Percentiles rank a stretch among this genome's conserved stretches.
Conservation (phyloP, 2,113 vertebrate species). For the Melanotaenia duboulayi region DNA sequence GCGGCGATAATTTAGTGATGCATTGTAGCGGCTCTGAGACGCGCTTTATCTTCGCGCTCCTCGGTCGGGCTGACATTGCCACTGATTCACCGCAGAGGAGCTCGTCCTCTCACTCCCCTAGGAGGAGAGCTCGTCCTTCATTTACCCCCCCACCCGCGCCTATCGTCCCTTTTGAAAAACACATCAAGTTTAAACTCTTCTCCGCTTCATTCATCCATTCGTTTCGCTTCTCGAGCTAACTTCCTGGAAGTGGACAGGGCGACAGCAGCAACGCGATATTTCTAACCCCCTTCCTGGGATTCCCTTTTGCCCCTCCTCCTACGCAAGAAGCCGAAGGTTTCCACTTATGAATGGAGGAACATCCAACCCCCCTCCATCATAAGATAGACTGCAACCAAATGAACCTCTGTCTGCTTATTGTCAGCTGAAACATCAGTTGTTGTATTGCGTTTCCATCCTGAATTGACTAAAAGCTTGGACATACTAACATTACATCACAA, state of each 20-base stretch:
- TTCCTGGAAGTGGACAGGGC: slow-evolving; percentile 30
- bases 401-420: background rate
- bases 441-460: background rate
- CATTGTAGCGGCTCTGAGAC: slow-evolving; percentile 12
- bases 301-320: slow-evolving; percentile 71
- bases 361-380: background rate
- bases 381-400: background rate
- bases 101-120: slow-evolving; percentile 26
- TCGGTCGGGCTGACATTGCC: slow-evolving; percentile 40
- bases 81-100: slow-evolving; percentile 41
- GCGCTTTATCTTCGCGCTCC: slow-evolving; percentile 38
- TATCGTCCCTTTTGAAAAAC: background rate
- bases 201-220: slow-evolving; percentile 21
- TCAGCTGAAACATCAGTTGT: background rate
- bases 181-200: slow-evolving; percentile 2
- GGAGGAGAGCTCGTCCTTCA: too few species aligned
- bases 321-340: background rate
- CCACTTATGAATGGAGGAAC: slow-evolving; percentile 32
- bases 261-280: slow-evolving; percentile 69
- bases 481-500: background rate
- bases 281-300: slow-evolving; percentile 69
- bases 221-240: slow-evolving; percentile 12
- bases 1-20: slow-evolving; percentile 15
- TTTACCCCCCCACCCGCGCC: background rate
- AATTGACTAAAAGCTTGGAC: background rate